Percentiles rank a stretch among this genome's conserved stretches.
Conservation (phyloP, 1,140 invertebrate genomes). For the Luehdorfia chinensis region DNA sequence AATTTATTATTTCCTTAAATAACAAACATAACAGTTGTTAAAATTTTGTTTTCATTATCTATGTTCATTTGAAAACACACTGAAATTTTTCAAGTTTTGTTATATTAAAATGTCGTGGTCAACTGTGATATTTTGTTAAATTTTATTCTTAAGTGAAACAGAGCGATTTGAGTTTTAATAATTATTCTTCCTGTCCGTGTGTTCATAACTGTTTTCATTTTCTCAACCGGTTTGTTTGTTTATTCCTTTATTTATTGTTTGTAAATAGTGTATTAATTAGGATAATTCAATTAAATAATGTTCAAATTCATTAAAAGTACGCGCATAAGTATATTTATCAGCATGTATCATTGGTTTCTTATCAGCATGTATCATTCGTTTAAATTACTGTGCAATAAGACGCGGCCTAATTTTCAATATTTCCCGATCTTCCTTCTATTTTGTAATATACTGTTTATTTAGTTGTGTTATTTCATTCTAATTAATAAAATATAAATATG, state of each 20-base stretch:
- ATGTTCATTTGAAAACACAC: conserved; percentile 30
- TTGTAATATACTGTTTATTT: conserved; percentile 66
- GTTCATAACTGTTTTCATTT: conserved; percentile 37
- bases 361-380: too few relatives aligned
- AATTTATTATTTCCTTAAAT: conserved; percentile 42
- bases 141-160: conserved; percentile 68
- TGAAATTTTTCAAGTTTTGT: conserved; percentile 44
- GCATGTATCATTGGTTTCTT: conserved; percentile 26
- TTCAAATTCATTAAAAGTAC: conserved; percentile 31
- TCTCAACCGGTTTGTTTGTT: conserved; percentile 55
- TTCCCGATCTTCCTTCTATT: conserved; percentile 37
- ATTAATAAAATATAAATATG: conserved; percentile 69
- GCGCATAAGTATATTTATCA: conserved; percentile 22
- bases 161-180: conserved; percentile 43
- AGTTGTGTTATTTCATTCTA: conserved; percentile 73
- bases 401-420: conserved; percentile 53
- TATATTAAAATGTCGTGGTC: conserved; percentile 68
- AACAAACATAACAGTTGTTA: conserved; percentile 23
- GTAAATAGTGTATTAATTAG: conserved; percentile 51
- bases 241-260: conserved; percentile 73
- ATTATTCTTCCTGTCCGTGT: conserved; percentile 36
- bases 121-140: conserved; percentile 77
- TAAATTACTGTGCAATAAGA: conserved; percentile 68
- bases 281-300: conserved; percentile 43
- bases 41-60: conserved; percentile 27